Evolutionary conservation across 2,113 vertebrate species (phyloP).

Genomic region (Pelobates fuscus): DNA sequence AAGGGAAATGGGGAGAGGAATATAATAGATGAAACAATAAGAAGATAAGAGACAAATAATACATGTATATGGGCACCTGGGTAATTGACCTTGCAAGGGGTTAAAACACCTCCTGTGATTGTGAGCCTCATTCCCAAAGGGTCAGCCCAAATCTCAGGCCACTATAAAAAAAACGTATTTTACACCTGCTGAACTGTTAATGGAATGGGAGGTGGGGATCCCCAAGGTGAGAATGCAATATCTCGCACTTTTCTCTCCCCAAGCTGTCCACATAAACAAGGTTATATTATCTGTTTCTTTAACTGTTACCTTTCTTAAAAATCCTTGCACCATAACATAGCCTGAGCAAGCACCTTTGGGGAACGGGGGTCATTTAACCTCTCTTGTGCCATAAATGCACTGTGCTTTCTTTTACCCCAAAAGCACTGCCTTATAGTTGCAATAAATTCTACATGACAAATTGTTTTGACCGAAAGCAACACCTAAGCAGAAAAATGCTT

Average conservation of each 20-base stretch:
- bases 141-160: conserved; percentile 78
- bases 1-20: background rate
- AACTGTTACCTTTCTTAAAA: conserved; percentile 31
- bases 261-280: conserved; percentile 86
- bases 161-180: conserved; percentile 77
- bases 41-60: background rate
- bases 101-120: conserved; percentile 86
- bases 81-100: conserved; percentile 86
- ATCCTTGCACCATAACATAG: conserved; percentile 37
- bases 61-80: conserved; percentile 89
- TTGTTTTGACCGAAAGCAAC: too few species aligned
- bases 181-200: conserved; percentile 96
- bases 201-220: conserved; percentile 79
- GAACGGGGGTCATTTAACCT: background rate
- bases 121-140: conserved; percentile 80
- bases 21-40: background rate
- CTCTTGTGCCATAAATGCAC: too few species aligned
- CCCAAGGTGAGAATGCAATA: conserved; percentile 73
- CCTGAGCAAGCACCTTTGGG: background rate
- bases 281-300: conserved; percentile 83
- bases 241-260: conserved; percentile 69
- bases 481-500: too few species aligned
- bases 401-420: too few species aligned
- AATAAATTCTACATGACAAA: too few species aligned
- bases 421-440: too few species aligned